These are phyloP conservation scores for Shargacucullia verbasci DNA, from an alignment of 2,888 invertebrate genomes.

Conservation along the genomic window DNA sequence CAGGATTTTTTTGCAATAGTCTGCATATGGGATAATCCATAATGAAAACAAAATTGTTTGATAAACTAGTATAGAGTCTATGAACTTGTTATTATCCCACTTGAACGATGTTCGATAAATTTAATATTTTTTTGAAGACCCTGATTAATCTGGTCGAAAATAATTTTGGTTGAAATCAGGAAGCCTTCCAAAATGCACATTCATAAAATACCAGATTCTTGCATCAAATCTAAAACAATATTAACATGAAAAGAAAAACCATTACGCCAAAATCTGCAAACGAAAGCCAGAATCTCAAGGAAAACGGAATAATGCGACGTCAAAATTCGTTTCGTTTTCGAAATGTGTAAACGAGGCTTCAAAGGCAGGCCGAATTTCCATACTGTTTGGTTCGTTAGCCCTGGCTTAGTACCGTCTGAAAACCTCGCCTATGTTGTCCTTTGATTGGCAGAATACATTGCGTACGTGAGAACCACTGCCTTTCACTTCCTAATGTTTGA, in stretches of 20 bases:
- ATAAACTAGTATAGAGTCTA: too few species aligned
- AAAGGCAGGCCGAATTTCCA: constrained; percentile 55
- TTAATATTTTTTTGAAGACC: too few species aligned
- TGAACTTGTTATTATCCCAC: too few species aligned
- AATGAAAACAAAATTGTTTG: too few species aligned
- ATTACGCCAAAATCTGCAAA: constrained; percentile 29
- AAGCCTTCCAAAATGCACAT: constrained; percentile 20
- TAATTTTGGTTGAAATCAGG: constrained; percentile 14
- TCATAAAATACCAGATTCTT: constrained; percentile 31
- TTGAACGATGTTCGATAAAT: too few species aligned
- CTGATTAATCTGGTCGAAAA: too few species aligned
- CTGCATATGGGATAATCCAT: too few species aligned
- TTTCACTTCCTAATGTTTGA: neutral
- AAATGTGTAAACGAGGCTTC: constrained; percentile 48
- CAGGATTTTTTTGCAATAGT: too few species aligned
- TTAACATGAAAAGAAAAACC: constrained; percentile 20
- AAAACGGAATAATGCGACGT: constrained; percentile 40
- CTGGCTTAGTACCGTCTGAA: constrained; percentile 53
- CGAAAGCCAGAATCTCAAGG: constrained; percentile 37
- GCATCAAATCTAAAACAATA: constrained; percentile 30
- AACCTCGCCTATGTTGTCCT: constrained; percentile 41
- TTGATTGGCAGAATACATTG: constrained; percentile 52
- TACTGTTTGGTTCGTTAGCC: constrained; percentile 62
- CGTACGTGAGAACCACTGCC: constrained; percentile 6
- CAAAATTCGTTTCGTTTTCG: constrained; percentile 47